Evolutionary conservation across 2,797 vertebrate species (phyloP).

Genomic region (Rhynchotus rufescens): DNA sequence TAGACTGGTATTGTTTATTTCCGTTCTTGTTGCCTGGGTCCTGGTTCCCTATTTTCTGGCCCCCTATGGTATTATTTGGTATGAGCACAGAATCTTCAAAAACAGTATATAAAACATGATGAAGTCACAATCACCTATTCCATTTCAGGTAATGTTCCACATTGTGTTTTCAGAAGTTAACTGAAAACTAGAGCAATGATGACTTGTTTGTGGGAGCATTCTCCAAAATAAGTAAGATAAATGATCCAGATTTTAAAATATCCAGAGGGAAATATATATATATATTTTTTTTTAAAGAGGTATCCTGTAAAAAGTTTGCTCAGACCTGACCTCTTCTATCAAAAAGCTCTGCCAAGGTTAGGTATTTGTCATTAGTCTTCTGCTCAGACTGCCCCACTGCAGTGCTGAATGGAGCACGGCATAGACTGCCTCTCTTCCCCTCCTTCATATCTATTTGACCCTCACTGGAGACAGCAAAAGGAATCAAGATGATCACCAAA

Average conservation of each 20-base stretch:
- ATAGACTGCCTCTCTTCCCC: neutral
- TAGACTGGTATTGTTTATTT: neutral
- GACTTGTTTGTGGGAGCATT: fast-evolving
- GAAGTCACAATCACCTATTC: neutral
- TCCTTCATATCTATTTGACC: neutral
- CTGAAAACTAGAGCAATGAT: neutral
- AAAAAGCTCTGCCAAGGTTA: neutral
- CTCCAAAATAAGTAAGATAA: neutral
- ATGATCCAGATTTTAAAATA: neutral
- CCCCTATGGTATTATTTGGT: neutral
- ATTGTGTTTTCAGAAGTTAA: neutral
- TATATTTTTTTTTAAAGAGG: neutral
- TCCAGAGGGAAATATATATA: neutral
- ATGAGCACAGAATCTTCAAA: neutral
- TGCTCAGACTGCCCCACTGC: neutral
- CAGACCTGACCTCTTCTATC: neutral
- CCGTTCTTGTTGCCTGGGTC: neutral
- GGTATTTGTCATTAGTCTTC: neutral
- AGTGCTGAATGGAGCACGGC: neutral
- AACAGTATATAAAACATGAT: neutral
- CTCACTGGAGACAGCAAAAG: neutral
- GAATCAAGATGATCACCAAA: neutral
- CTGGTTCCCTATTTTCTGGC: neutral
- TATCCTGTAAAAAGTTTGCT: neutral
- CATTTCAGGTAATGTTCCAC: neutral